Percentiles rank a stretch among this genome's conserved stretches.
phyloP scores from a whole-genome alignment of 1,140 invertebrate genomes.

The Drosophila ohnishii region DNA sequence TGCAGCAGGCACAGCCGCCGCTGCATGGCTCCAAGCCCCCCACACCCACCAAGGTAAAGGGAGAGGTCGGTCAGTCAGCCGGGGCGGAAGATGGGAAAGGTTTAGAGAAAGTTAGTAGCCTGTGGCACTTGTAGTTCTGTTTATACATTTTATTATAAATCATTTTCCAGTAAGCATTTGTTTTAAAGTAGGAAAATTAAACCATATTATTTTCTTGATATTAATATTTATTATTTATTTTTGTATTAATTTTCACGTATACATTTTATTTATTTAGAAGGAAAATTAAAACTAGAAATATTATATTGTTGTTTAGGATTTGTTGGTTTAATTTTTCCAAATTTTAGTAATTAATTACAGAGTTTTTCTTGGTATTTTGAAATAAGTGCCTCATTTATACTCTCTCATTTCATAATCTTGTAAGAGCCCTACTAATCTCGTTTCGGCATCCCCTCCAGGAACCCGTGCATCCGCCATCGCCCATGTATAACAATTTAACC shows the following conservation, averaged over 20 bases:
- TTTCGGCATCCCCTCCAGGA: slow-evolving; percentile 60
- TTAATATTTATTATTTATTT: neutral
- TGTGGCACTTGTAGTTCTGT: neutral
- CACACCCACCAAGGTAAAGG: slow-evolving; percentile 75
- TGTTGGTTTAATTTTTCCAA: neutral
- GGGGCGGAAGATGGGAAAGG: neutral
- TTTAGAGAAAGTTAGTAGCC: slow-evolving; percentile 6
- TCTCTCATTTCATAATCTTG: neutral
- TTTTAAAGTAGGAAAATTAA: neutral
- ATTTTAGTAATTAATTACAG: neutral
- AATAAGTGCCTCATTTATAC: neutral
- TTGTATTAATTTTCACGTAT: neutral
- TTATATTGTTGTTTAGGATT: neutral
- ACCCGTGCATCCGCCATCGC: slow-evolving; percentile 78
- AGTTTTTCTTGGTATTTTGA: neutral
- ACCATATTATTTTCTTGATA: neutral
- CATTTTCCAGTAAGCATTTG: neutral
- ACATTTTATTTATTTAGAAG: neutral
- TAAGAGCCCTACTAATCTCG: slow-evolving; percentile 33
- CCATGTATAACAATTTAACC: slow-evolving; percentile 78
- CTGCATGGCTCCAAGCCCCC: slow-evolving; percentile 62
- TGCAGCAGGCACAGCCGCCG: slow-evolving; percentile 45
- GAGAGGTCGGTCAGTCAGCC: slow-evolving; percentile 1
- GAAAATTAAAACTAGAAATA: neutral
- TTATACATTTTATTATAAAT: neutral